Base-by-base conservation (phyloP, 2,113 vertebrate species). In the Etheostoma spectabile region DNA sequence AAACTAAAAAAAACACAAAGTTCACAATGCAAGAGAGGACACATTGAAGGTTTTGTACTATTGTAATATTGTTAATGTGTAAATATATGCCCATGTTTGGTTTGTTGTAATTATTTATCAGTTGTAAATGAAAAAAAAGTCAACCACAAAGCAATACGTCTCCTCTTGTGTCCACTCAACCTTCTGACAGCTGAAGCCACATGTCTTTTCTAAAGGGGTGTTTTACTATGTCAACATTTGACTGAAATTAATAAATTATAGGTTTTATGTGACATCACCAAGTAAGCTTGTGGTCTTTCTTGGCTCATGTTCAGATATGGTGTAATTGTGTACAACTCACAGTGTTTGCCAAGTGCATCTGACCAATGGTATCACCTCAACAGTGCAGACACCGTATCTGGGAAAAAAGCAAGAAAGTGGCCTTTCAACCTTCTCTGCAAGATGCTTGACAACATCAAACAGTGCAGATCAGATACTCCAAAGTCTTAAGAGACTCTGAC, bases 211-310 rank as follows among this genome's bases (percentile, higher is more conserved):
- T 93, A 93, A 92, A 93, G 88, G 86, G 82, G 81, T 59, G 59
- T 93, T 95, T 95, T 95, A 91, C 82, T 91, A 93, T 91, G 89
- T 94, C 74, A 83, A 85, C 72, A 83, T 92, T 91, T 92, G 90
- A 93, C 84, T 89, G 87, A 92, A 88, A 88, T 75, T 1, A 94
- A 93, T 93, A 93, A 93, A 94, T 91, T 84, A 86, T 85, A 93
- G 83, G 87, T 93, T 95, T 94, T 94, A 93, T 92, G 94, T 92
- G 90, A 94, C 85, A 84, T 71, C 24, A 77, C 46, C 15, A 18
- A 4, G 49, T 72, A 69, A 74, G 38, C 7, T 60, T 27, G 22
- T 77, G 48, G 21, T 76, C 24, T 70, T 49, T 78, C 73, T 22
- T 71, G 21, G 8, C 4, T n/a, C 0, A 4, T 52, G 1, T 55